Evolutionary conservation across 1,140 invertebrate species (phyloP), one percentile per base, ranked within the genome.

Genomic region (Lepeophtheirus salmonis): DNA sequence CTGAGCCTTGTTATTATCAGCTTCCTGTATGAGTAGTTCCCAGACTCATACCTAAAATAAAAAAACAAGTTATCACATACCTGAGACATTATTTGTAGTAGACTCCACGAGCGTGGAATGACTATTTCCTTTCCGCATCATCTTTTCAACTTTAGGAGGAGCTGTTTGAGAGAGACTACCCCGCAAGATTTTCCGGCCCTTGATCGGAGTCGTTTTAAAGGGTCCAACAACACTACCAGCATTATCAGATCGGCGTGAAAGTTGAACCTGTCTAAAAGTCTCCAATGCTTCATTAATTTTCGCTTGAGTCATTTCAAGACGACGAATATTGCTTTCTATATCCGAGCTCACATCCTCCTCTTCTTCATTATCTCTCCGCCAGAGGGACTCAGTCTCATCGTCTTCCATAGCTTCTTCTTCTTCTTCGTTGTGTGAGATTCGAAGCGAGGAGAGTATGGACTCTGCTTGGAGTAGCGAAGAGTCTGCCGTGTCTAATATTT

Each of bases 301-400:
- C 13, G 63, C 64, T 21, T 63, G 54, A 10, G 64, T 59, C 20
- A 63, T 55, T 50, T 64, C 64, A 13, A 65, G 62, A 4, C 54
- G 25, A 13, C 58, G 63, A 26, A 64, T 55, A 56, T 64, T 64
- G 18, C 56, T 55, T 50, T 65, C 63, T 24, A 65, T 65, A 58
- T 65, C 64, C 20, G 64, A 65, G 50, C 62, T 56, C 10, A n/a
- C 48, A 10, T 1, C 57, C 3, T 41, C 2, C n/a, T 13, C 18
- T 17, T 25, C 16, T 4, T 51, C 30, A 16, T 60, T 17, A 24
- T 56, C 17, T n/a, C n/a, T n/a, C n/a, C n/a, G 30, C 30, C n/a
- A 12, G 30, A 41, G 30, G 30, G n/a, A n/a, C 14, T 56, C 55
- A 18, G 23, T 16, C n/a, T 56, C 3, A 14, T 13, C n/a, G 14